Base-by-base conservation (phyloP, 2,797 vertebrate species). In the Apodemus agrarius region DNA sequence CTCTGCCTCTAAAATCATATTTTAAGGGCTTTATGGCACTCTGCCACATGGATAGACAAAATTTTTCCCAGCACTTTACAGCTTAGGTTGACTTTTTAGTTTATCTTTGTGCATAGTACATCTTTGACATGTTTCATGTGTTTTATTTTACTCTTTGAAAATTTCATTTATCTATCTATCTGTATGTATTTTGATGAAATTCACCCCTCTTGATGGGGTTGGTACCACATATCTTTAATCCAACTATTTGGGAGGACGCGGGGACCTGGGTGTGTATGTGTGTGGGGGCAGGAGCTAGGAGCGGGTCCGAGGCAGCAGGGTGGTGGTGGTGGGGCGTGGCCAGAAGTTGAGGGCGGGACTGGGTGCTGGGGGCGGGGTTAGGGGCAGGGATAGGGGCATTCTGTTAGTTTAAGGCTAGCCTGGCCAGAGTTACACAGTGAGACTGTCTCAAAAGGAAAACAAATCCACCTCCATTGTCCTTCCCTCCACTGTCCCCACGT, bases 81-180 rank as follows among this genome's bases (percentile, higher is more conserved):
- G 78, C 59, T 85, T 92, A 82, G 24, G 49, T 69, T 65, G 63
- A n/a, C 82, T 67, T 93, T 92, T 92, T 90, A 46, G 57, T 79
- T 94, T 49, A 22, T 85, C 17, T 92, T 59, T 61, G 8, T 59
- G 24, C 16, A 0, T 85, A 54, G 43, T 17, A 21, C 0, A 26
- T 82, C n/a, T 61, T 78, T 40, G 63, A 43, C 21, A 86, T 43
- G 37, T 93, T 72, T 88, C 31, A 57, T 37, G 31, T 84, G 82
- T 46, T 84, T 65, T 63, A 22, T 57, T 80, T 81, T 59, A 13
- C 31, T 85, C 26, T 85, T 85, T 49, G 40, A 67, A 49, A 49
- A 4, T 49, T 63, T 49, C 26, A 65, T 46, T 61, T 84, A 3
- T 12, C 54, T 54, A 49, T 49, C 5, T 40, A 24, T 43, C 43